Evolutionary conservation across 2,797 vertebrate genomes (phyloP), one percentile per base, ranked within the genome.

Genomic region (Onychomys leucogaster): DNA sequence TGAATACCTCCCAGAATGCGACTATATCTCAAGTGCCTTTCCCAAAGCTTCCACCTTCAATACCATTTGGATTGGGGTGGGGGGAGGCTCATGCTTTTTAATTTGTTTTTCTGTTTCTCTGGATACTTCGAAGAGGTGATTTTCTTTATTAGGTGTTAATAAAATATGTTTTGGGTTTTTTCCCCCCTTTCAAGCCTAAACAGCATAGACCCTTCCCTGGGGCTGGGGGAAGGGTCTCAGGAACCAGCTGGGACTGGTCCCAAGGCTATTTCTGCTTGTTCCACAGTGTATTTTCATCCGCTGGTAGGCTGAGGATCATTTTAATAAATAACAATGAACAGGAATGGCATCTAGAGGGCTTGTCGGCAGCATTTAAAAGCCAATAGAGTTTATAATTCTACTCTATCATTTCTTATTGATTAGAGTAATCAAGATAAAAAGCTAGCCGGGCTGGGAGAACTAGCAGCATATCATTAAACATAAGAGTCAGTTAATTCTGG

Each of bases 401-500:
- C 98, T 99, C 98, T 99, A 99, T 99, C 98, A 98, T 99, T 99
- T 98, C 99, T 98, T 99, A 99, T 99, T 99, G 99, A 99, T 99
- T 99, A 99, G 98, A 98, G 99, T 99, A 99, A 99, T 99, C 99
- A 99, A 98, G 99, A 99, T 98, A 98, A 98, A 99, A 99, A 98
- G 98, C 98, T 99, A 99, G 98, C 99, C 98, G 97, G 98, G 99
- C 99, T 99, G 98, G 65, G 99, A 98, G 99, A 98, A 99, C 98
- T 98, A 98, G 99, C 98, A 97, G 99, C 99, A 99, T 99, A 98
- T 99, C 98, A 99, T 99, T 99, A 99, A 98, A 99, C 99, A 99
- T 99, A 99, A 99, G 99, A 99, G 99, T 99, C 99, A 99, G 98
- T 99, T 99, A 99, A 99, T 99, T 99, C 99, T 98, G 98, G 98